Evolutionary conservation across 2,888 invertebrate species (phyloP).

Genomic region (Caenorhabditis imperialis): DNA sequence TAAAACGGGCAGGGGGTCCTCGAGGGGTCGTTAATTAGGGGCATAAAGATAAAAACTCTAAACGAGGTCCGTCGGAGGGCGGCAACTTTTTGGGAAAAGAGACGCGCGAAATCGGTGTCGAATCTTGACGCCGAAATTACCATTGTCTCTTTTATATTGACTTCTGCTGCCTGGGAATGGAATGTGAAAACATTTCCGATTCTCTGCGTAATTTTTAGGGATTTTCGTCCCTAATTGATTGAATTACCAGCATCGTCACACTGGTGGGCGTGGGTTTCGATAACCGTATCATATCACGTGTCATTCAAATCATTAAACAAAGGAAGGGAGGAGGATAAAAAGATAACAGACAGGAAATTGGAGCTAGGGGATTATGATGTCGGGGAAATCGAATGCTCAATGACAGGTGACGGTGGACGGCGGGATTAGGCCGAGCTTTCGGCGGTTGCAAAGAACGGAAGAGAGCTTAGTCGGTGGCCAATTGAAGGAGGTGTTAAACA

Average conservation of each 20-base stretch:
- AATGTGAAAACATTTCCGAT: conserved; percentile 44
- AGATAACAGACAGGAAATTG: conserved; percentile 14
- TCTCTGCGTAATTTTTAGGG: conserved; percentile 25
- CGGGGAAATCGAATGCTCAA: conserved; percentile 34
- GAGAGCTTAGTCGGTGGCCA: too few relatives aligned
- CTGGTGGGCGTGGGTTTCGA: conserved; percentile 22
- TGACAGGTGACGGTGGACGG: too few relatives aligned
- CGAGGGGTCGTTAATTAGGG: conserved; percentile 48
- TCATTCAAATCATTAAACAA: too few relatives aligned
- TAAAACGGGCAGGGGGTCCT: conserved; percentile 39
- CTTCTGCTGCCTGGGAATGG: conserved; percentile 3
- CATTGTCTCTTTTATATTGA: conserved; percentile 22
- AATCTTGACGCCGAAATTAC: conserved; percentile 43
- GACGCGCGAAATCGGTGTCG: conserved; percentile 46
- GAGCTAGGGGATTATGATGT: conserved; percentile 13
- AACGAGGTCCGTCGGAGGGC: conserved; percentile 41
- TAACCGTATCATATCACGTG: conserved; percentile 47
- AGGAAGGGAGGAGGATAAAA: too few relatives aligned
- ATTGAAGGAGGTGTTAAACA: too few relatives aligned
- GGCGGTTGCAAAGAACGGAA: too few relatives aligned
- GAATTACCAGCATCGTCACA: conserved; percentile 28
- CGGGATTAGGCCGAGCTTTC: too few relatives aligned
- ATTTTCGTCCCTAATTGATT: conserved; percentile 40
- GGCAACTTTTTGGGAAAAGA: conserved; percentile 37
- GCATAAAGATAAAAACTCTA: conserved; percentile 47